Base-by-base conservation (phyloP, 2,113 vertebrate genomes). In the Corythaixoides concolor region DNA sequence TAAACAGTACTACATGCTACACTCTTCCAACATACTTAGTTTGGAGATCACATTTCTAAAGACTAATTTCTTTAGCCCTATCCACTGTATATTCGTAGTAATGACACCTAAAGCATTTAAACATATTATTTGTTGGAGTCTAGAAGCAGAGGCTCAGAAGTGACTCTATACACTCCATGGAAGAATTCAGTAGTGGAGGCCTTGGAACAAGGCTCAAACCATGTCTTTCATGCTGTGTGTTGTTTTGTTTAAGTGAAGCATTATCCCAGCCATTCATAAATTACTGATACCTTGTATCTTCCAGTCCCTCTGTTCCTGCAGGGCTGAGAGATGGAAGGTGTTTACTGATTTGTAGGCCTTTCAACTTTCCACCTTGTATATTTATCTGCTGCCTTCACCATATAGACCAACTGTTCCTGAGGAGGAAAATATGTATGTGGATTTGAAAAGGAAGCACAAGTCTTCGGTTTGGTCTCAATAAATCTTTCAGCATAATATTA, bases 191-290 rank as follows among this genome's bases (percentile, higher is more conserved):
- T 39, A 79, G 72, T 21, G 41, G 23, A 91, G 53, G 50, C n/a
- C 78, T 64, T 37, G 53, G 53, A 95, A 76, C 63, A 74, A 58
- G 84, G 52, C 70, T 79, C 69, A 94, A 85, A 66, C 30, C 55
- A 16, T 27, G 21, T 22, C n/a, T 95, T 91, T 75, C 69, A 64
- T 92, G 60, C 47, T 35, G 62, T 88, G 23, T 94, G 78, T 89
- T 95, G 64, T 93, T 93, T 92, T 70, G 86, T 79, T 93, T 95
- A 92, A 84, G n/a, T 55, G 49, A 45, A 74, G 60, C 69, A 23
- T 17, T 82, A 84, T 85, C 91, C 90, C 70, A 82, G 37, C 41
- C n/a, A 66, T 77, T 94, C 73, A 93, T 89, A 63, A 92, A 90
- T 96, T 91, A 95, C 41, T 67, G 66, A 79, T 93, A 43, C 17